Evolutionary conservation across 2,888 invertebrate species (phyloP), one percentile per base, ranked within the genome.

Genomic region (Eristalis arbustorum): DNA sequence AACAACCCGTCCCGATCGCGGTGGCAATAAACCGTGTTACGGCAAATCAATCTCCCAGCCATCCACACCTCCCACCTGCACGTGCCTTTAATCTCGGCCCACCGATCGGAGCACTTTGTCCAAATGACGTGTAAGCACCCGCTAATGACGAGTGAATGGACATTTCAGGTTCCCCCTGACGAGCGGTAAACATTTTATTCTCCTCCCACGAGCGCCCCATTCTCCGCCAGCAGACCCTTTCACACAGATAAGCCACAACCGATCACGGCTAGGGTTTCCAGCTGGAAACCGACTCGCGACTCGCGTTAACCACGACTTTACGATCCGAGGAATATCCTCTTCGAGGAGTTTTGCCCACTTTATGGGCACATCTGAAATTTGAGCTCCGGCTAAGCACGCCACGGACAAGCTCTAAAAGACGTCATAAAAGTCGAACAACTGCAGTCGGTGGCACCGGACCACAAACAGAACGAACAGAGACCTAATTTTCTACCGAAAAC

Each of bases 401-500:
- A 49, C 18, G 8, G 49, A 49, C 49, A 49, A 49, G 49, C 49
- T 49, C 49, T 49, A 18, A 49, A 49, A 49, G n/a, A 18, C 49
- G 18, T 2, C 49, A 49, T 49, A 49, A 49, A 49, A 49, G 49
- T n/a, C 18, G 18, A 8, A 49, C 49, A 49, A 22, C 49, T 18
- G 18, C 18, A 18, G 49, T n/a, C 49, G 8, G 49, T 49, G 49
- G 49, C 49, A 49, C 2, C 8, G 8, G 61, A 61, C 42, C 25
- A 49, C 3, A 14, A 56, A 56, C 22, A 18, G 18, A 22, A 56
- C 56, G 6, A 68, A 49, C n/a, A n/a, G n/a, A 57, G 57, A 34
- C 57, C 34, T 34, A 18, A 68, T 68, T 68, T 68, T 68, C 68
- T 18, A 57, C 22, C 23, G n/a, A 57, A 68, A 34, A 34, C 40